phyloP scores from a whole-genome alignment of 1,140 invertebrate species.

The Centruroides vittatus region DNA sequence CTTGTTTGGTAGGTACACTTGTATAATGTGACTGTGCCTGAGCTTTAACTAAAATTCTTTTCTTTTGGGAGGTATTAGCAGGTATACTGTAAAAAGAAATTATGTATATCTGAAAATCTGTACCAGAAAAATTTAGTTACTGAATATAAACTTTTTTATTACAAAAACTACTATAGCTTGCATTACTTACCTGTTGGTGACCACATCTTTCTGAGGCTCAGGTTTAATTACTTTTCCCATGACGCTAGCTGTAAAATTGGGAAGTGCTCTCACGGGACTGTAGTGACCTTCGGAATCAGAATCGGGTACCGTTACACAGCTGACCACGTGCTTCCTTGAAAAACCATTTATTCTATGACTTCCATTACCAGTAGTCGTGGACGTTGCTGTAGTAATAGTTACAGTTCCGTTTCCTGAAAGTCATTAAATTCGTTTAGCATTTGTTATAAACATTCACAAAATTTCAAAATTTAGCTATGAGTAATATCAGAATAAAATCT shows the following conservation, averaged over 20 bases:
- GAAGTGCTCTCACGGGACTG: constrained; percentile 34
- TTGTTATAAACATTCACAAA: too few species aligned
- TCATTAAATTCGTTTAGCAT: too few species aligned
- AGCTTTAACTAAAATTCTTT: constrained; percentile 66
- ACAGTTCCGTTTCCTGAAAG: too few species aligned
- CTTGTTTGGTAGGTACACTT: constrained; percentile 15
- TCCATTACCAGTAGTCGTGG: too few species aligned
- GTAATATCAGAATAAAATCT: too few species aligned
- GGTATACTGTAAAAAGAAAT: not conserved
- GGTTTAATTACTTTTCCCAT: constrained; percentile 20
- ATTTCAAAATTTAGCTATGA: too few species aligned
- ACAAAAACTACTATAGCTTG: too few species aligned
- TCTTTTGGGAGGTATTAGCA: constrained; percentile 52
- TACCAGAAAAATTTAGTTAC: too few species aligned
- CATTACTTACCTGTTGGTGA: not conserved
- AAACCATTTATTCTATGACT: too few species aligned
- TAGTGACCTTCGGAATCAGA: constrained; percentile 52
- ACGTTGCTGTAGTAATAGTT: too few species aligned
- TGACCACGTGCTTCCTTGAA: constrained; percentile 52
- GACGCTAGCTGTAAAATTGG: constrained; percentile 14
- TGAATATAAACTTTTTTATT: too few species aligned
- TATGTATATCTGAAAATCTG: too few species aligned
- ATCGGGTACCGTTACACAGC: constrained; percentile 64
- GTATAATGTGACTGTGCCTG: constrained; percentile 39
- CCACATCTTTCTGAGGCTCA: constrained; percentile 17